phyloP scores from a whole-genome alignment of 2,888 invertebrate genomes.

The Pristionchus exspectatus region DNA sequence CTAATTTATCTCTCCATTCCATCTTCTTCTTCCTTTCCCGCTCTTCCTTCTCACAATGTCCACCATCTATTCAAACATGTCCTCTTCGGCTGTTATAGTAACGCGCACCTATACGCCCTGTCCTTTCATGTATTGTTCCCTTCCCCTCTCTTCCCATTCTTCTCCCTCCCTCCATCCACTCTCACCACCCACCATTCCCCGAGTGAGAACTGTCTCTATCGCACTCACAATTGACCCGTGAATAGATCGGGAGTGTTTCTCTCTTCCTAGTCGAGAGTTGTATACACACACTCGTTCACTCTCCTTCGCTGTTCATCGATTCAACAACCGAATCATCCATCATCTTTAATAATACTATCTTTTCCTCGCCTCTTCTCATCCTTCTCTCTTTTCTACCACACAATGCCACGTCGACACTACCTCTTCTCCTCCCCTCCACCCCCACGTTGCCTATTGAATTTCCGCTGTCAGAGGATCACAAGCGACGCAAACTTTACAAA shows the following conservation, averaged over 20 bases:
- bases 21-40: constrained; percentile 25
- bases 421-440: neutral
- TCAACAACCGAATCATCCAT: neutral
- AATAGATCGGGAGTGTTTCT: neutral
- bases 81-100: constrained; percentile 45
- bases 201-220: constrained; percentile 1
- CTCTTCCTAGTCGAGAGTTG: neutral
- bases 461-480: neutral
- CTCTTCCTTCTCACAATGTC: neutral
- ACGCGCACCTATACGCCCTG: neutral
- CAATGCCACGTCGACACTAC: constrained; percentile 34
- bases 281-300: constrained; percentile 20
- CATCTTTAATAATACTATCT: neutral
- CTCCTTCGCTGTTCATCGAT: neutral
- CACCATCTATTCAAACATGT: constrained; percentile 44
- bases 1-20: constrained; percentile 23
- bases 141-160: neutral
- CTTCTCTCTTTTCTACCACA: neutral
- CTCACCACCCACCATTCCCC: constrained; percentile 6
- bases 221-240: constrained; percentile 26
- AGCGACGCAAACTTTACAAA: neutral
- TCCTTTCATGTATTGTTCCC: constrained; percentile 45
- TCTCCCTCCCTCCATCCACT: neutral
- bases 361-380: neutral
- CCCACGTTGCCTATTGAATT: neutral